phyloP scores from a whole-genome alignment of 2,888 invertebrate species.

The Agrochola litura region DNA sequence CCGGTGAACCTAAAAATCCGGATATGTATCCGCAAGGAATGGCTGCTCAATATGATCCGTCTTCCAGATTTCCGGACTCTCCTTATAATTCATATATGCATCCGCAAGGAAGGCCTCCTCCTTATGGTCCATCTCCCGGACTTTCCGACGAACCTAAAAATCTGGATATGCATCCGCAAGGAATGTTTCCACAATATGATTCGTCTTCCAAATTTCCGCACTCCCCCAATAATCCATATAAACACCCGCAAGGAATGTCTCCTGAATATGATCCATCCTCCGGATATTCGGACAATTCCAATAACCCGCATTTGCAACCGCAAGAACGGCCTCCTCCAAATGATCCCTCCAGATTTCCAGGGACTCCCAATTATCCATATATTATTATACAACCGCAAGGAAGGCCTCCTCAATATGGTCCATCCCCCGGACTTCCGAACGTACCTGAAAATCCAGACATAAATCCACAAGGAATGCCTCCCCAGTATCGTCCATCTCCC shows the following conservation, averaged over 20 bases:
- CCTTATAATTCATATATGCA: neutral
- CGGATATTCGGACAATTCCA: neutral
- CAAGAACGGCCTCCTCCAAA: slow-evolving; percentile 4
- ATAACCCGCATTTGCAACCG: neutral
- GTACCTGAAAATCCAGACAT: neutral
- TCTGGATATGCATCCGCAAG: neutral
- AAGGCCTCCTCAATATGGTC: neutral
- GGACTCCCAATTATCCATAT: neutral
- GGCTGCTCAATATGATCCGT: neutral
- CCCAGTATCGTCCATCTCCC: neutral
- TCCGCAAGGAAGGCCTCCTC: neutral
- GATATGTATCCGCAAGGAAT: neutral
- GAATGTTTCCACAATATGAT: neutral
- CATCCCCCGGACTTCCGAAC: neutral
- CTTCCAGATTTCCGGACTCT: neutral
- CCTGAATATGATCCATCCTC: neutral
- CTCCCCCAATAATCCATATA: neutral
- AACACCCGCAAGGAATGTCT: neutral
- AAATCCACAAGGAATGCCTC: slow-evolving; percentile 6
- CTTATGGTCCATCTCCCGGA: neutral
- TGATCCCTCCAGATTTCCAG: neutral
- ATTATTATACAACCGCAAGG: neutral
- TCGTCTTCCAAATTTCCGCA: neutral
- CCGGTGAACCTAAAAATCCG: neutral
- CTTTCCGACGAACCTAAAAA: neutral